Conservation (phyloP, 2,797 vertebrate species). For the Clarias pachynema region DNA sequence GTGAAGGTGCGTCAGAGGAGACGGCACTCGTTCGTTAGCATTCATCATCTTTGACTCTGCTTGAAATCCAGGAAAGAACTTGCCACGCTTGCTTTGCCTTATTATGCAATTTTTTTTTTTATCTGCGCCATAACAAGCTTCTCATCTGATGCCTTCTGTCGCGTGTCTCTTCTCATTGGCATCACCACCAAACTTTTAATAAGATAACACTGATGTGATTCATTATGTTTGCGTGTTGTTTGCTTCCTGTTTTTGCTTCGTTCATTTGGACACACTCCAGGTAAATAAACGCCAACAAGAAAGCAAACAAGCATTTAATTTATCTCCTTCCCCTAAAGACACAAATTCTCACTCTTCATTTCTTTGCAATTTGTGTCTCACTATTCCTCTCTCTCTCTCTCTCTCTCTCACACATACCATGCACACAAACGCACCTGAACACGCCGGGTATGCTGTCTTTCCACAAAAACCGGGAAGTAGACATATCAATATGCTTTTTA, state of each 20-base stretch:
- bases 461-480: background rate
- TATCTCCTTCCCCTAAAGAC: conserved; percentile 46
- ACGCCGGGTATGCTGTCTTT: background rate
- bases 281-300: conserved; percentile 54
- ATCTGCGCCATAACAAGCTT: conserved; percentile 46
- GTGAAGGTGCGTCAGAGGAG: background rate
- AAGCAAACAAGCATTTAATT: conserved; percentile 59
- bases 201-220: conserved; percentile 56
- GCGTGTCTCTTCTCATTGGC: conserved; percentile 39
- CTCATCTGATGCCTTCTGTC: conserved; percentile 41
- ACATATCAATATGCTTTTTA: conserved; percentile 56
- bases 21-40: conserved; percentile 24
- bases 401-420: conserved; percentile 2
- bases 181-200: conserved; percentile 51
- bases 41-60: conserved; percentile 3
- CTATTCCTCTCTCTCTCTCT: background rate
- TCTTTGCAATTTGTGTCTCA: conserved; percentile 13
- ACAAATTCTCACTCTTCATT: conserved; percentile 28
- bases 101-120: conserved; percentile 25
- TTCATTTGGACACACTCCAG: conserved; percentile 55
- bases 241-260: conserved; percentile 33
- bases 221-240: conserved; percentile 40
- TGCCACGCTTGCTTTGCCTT: background rate
- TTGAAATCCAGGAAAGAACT: conserved; percentile 32
- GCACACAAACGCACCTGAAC: background rate